Evolutionary conservation across 2,797 vertebrate genomes (phyloP).

Genomic region (Paratrypauchen microcephalus): DNA sequence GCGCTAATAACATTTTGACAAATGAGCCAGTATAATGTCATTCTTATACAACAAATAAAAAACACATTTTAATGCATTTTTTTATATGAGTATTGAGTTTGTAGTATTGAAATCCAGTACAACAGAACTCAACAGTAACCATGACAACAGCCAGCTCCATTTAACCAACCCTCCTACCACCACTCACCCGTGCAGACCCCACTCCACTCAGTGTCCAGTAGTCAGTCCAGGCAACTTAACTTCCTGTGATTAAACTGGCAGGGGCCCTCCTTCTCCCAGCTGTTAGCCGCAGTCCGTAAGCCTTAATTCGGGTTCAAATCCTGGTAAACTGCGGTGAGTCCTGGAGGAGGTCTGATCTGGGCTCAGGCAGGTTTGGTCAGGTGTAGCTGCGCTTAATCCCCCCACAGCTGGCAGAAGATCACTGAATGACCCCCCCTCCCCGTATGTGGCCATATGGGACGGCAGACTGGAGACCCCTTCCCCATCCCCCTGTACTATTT

Average conservation of each 20-base stretch:
- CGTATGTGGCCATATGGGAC: constrained; percentile 21
- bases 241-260: constrained; percentile 93
- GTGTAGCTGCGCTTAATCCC: constrained; percentile 73
- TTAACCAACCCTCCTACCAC: background rate
- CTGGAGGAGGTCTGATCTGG: constrained; percentile 82
- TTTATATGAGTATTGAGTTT: no score
- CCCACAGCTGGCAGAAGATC: constrained; percentile 53
- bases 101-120: no score
- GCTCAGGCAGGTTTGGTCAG: constrained; percentile 82
- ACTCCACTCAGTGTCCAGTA: constrained; percentile 52
- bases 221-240: constrained; percentile 85
- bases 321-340: constrained; percentile 89
- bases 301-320: constrained; percentile 90
- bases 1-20: no score
- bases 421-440: constrained; percentile 25
- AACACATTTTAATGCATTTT: no score
- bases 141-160: background rate
- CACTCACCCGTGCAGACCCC: background rate
- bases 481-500: no score
- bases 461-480: background rate
- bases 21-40: no score
- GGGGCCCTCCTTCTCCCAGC: constrained; percentile 85
- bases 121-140: no score
- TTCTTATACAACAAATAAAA: no score
- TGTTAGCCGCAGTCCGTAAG: constrained; percentile 86